Evolutionary conservation across 2,113 vertebrate species (phyloP), one percentile per base, ranked within the genome.

Genomic region (Diadophis punctatus): DNA sequence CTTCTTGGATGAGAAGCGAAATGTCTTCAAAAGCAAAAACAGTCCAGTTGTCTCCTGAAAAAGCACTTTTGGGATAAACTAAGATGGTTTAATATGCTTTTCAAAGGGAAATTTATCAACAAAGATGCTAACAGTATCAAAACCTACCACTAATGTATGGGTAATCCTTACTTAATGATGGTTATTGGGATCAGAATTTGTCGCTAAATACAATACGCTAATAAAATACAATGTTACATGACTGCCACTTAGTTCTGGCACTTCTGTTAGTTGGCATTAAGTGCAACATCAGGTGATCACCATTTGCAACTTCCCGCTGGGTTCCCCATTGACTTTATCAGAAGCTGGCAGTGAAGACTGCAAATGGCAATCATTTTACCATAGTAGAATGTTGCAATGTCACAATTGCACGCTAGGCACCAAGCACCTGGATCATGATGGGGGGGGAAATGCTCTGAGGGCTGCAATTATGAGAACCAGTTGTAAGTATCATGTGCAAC

Each of bases 151-250:
- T 34, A 56, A 11, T 49, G 2, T 27, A 84, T 25, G 34, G 11
- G 34, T 80, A 39, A 80, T 20, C 18, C 74, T 43, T 18, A 34
- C 14, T 7, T 39, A 20, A 80, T 22, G 2, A 80, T 39, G 34
- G 34, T 80, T 22, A 22, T 22, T 22, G 3, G 74, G 34, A 80
- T 43, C 18, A 16, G 74, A 39, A 80, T 80, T 43, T 43, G 34
- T 80, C 0, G 0, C 34, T 80, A 80, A 80, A 39, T 8, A 34
- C 0, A 1, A 0, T n/a, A n/a, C n/a, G n/a, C n/a, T n/a, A n/a
- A n/a, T 80, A 39, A 39, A 39, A 39, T 39, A 3, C 8, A 20
- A 39, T 80, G 74, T 39, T 18, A 80, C 18, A 3, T 74, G 68
- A 74, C 6, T 74, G n/a, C 68, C 5, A 34, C 68, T 39, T 74